A percentile compares a stretch with the other conserved stretches of the same genome.
These are phyloP conservation scores for Bimastos eiseni DNA, from an alignment of 2,888 invertebrate species.

Conservation along the genomic window DNA sequence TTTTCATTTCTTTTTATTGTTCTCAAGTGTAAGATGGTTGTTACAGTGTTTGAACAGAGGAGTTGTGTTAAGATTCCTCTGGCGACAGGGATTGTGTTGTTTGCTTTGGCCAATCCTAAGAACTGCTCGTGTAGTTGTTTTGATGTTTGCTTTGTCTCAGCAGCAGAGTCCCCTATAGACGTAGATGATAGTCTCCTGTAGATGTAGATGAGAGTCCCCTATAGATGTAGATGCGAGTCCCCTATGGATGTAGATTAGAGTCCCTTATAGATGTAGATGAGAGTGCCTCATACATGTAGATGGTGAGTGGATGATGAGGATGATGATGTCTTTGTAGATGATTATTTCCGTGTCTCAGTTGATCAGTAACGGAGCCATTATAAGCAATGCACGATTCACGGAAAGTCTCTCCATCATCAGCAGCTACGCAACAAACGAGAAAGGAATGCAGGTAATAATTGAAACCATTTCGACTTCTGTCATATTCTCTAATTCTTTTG, in stretches of 20 bases:
- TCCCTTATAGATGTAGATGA: too few relatives aligned
- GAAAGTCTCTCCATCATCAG: conserved; percentile 89
- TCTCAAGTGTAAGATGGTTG: not conserved
- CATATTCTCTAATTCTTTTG: not conserved
- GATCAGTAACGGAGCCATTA: conserved; percentile 83
- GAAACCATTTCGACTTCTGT: not conserved
- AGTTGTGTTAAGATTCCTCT: not conserved
- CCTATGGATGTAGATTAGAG: too few relatives aligned
- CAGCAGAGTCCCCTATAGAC: not conserved
- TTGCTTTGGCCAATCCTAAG: not conserved
- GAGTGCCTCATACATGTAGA: too few relatives aligned
- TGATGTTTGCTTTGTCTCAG: not conserved
- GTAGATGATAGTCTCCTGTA: too few relatives aligned
- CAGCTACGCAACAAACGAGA: conserved; percentile 88
- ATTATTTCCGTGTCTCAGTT: conserved; percentile 93
- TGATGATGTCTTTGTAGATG: conserved; percentile 68
- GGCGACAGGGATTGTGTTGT: not conserved
- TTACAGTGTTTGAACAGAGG: not conserved
- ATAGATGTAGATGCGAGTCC: too few relatives aligned
- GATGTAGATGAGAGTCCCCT: too few relatives aligned
- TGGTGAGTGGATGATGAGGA: not conserved
- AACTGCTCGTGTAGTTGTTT: not conserved
- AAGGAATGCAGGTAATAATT: conserved; percentile 90
- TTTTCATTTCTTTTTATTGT: too few relatives aligned
- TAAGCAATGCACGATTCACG: conserved; percentile 91